Conservation (phyloP, 2,113 vertebrate species). For the Copsychus sechellarum region DNA sequence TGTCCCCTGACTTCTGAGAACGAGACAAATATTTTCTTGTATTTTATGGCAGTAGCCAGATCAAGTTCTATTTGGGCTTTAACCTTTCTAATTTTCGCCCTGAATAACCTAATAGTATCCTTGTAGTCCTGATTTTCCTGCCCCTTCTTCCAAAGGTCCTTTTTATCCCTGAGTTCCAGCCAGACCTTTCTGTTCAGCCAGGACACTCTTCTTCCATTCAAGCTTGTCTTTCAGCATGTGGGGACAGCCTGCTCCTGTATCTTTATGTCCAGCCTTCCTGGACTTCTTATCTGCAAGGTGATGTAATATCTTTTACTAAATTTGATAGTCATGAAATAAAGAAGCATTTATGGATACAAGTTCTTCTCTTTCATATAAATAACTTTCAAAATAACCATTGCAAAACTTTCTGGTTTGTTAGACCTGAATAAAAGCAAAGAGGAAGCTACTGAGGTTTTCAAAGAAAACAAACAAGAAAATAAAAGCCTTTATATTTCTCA, state of each 20-base stretch:
- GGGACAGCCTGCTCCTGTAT: not conserved
- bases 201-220: not conserved
- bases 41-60: not conserved
- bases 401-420: not conserved
- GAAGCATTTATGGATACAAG: not conserved
- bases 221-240: not conserved
- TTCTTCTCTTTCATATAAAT: not conserved
- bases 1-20: not conserved
- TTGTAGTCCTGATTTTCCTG: not conserved
- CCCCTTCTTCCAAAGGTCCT: not conserved
- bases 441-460: not conserved
- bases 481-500: not conserved
- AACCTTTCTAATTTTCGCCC: not conserved
- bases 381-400: not conserved
- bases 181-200: not conserved
- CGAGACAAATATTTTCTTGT: not conserved
- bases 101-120: not conserved
- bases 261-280: not conserved
- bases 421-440: not conserved
- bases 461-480: not conserved
- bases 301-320: not conserved
- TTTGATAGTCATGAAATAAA: not conserved
- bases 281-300: not conserved
- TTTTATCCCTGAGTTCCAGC: not conserved
- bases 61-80: not conserved